Evolutionary conservation across 2,113 vertebrate species (phyloP), one percentile per base, ranked within the genome.

Genomic region (Chloropsis cyanopogon): DNA sequence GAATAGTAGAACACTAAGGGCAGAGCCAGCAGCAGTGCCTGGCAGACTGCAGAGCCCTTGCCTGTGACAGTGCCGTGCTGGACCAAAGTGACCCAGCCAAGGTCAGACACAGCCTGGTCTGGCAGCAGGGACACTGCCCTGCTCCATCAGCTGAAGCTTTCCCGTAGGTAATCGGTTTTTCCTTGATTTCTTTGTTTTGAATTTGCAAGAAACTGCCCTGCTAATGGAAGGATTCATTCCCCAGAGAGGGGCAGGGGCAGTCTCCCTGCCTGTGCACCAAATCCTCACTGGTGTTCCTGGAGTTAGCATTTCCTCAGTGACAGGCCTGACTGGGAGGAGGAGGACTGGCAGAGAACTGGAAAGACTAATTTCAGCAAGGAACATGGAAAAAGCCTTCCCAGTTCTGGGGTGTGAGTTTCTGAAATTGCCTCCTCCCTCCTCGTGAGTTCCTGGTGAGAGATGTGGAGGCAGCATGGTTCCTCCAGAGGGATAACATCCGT

Each of bases 181-280:
- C 71, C 50, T 73, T 50, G 66, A 83, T 77, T 85, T 76, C 31
- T 93, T 86, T 88, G 53, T 68, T 90, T 79, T 69, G 46, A 73
- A 42, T 68, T 90, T 57, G n/a, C 50, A 56, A 65, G 42, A 83
- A 92, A 54, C n/a, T 69, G 21, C 16, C 14, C 14, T 3, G 4
- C 22, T 53, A 61, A 66, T 4, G 2, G 19, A 76, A 44, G 28
- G 37, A n/a, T 44, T 69, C 12, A 42, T 50, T 90, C 33, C 33
- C 19, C 54, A 23, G 44, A n/a, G 14, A 31, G 23, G 17, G 15
- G 46, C 42, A 70, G 63, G 41, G 14, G 33, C 86, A 60, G 24
- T 52, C 25, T 87, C 47, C 25, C 44, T 46, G 46, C 16, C 47
- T 5, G 1, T 57, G 72, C 42, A 59, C 70, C 53, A 82, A 0